Conservation (phyloP, 2,113 vertebrate genomes). For the Lepus timidus region DNA sequence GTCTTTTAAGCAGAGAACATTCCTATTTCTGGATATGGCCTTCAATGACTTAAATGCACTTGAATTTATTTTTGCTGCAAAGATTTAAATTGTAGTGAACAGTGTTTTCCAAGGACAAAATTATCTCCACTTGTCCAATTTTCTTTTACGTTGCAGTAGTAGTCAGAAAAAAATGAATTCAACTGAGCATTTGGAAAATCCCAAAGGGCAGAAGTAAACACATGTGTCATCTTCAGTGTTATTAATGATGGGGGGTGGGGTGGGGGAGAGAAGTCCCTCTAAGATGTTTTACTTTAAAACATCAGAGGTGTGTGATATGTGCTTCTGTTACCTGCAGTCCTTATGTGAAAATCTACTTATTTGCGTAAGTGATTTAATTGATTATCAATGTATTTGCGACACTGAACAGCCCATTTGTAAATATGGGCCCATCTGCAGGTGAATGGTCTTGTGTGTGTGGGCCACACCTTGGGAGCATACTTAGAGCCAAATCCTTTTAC, state of each 20-base stretch:
- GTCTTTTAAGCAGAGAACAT: constrained; percentile 40
- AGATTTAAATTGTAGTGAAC: constrained; percentile 1
- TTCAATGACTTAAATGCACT: not conserved
- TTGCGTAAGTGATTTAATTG: not conserved
- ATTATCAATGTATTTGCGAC: not conserved
- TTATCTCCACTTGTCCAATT: constrained; percentile 30
- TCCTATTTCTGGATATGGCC: not conserved
- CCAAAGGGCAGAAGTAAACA: constrained; percentile 30
- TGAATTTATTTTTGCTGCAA: not conserved
- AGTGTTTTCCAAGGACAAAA: constrained; percentile 53
- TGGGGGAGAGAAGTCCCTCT: not conserved
- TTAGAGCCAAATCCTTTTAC: constrained; percentile 42
- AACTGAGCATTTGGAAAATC: not conserved
- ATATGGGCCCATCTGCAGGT: not conserved
- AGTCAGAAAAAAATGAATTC: constrained; percentile 4
- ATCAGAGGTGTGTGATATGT: not conserved
- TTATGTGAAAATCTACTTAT: constrained; percentile 17
- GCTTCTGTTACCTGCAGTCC: not conserved
- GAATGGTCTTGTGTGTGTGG: not conserved
- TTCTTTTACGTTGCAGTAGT: constrained; percentile 47
- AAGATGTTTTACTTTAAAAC: constrained; percentile 9
- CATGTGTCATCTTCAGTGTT: not conserved
- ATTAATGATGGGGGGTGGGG: not conserved
- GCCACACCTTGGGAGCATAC: not conserved
- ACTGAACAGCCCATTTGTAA: not conserved